These are phyloP conservation scores for Steatocranus sp. DNA, from an alignment of 2,797 vertebrate genomes.

Conservation along the genomic window DNA sequence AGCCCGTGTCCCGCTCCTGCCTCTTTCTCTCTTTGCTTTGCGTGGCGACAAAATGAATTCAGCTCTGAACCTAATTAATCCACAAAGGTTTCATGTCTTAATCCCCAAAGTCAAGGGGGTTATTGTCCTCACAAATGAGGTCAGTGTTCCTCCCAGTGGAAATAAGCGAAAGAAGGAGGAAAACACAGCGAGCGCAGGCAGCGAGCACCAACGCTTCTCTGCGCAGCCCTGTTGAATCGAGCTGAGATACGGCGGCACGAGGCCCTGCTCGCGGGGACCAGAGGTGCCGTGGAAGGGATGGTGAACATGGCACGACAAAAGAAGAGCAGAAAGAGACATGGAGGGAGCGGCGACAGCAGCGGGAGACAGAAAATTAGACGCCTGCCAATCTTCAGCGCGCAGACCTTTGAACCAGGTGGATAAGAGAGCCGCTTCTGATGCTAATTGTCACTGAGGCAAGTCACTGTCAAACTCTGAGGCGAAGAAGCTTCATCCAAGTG, in stretches of 20 bases:
- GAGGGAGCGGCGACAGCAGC: slow-evolving; percentile 40
- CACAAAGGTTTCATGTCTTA: slow-evolving; percentile 87
- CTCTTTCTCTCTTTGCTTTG: slow-evolving; percentile 67
- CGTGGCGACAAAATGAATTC: slow-evolving; percentile 79
- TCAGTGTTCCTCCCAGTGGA: slow-evolving; percentile 82
- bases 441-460: slow-evolving; percentile 69
- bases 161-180: slow-evolving; percentile 74
- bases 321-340: slow-evolving; percentile 24
- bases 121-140: slow-evolving; percentile 88
- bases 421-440: slow-evolving; percentile 67
- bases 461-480: slow-evolving; percentile 63
- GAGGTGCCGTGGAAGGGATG: slow-evolving; percentile 8
- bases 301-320: slow-evolving; percentile 14
- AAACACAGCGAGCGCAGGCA: slow-evolving; percentile 56
- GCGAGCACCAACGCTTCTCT: slow-evolving; percentile 39
- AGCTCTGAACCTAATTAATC: slow-evolving; percentile 85
- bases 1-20: slow-evolving; percentile 54
- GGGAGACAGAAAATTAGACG: slow-evolving; percentile 42
- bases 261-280: slow-evolving; percentile 40
- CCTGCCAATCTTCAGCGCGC: slow-evolving; percentile 58
- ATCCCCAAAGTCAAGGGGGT: slow-evolving; percentile 87
- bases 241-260: slow-evolving; percentile 51
- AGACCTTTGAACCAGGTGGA: slow-evolving; percentile 70
- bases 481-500: slow-evolving; percentile 65
- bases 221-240: slow-evolving; percentile 45